Evolutionary conservation across 2,797 vertebrate genomes (phyloP).

Genomic region (Peromyscus eremicus): DNA sequence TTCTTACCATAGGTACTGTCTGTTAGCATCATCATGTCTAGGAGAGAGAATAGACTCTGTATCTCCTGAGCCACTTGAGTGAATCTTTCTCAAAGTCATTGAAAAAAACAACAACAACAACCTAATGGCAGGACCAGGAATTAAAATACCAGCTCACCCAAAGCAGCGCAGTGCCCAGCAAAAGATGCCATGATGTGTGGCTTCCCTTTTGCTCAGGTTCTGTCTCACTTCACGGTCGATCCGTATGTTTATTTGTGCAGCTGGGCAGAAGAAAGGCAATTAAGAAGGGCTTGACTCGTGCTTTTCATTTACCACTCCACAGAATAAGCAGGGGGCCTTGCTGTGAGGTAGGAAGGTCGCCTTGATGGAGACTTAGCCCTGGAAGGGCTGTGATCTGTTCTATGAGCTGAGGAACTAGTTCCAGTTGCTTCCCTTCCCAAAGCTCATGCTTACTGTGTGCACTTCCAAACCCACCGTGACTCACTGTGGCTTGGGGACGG

Average conservation of each 20-base stretch:
- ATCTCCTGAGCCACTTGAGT: fast-evolving
- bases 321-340: background rate
- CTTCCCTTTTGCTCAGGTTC: background rate
- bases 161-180: background rate
- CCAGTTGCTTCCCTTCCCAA: slow-evolving; percentile 49
- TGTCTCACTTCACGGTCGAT: background rate
- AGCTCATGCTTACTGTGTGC: slow-evolving; percentile 60
- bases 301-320: slow-evolving; percentile 2
- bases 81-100: background rate
- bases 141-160: fast-evolving
- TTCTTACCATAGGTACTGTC: background rate
- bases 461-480: slow-evolving; percentile 75
- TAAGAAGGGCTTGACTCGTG: fast-evolving
- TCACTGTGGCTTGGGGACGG: slow-evolving; percentile 77
- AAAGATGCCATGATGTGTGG: fast-evolving
- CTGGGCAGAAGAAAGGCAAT: background rate
- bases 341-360: background rate
- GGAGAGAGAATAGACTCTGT: background rate
- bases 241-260: background rate
- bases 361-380: background rate
- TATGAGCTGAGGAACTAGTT: slow-evolving; percentile 69
- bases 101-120: background rate
- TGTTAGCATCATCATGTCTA: fast-evolving
- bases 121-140: background rate
- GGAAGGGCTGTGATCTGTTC: slow-evolving; percentile 72